Conservation (phyloP, 92 coral and sea anemone species). For the Zoanthus solanderi region DNA sequence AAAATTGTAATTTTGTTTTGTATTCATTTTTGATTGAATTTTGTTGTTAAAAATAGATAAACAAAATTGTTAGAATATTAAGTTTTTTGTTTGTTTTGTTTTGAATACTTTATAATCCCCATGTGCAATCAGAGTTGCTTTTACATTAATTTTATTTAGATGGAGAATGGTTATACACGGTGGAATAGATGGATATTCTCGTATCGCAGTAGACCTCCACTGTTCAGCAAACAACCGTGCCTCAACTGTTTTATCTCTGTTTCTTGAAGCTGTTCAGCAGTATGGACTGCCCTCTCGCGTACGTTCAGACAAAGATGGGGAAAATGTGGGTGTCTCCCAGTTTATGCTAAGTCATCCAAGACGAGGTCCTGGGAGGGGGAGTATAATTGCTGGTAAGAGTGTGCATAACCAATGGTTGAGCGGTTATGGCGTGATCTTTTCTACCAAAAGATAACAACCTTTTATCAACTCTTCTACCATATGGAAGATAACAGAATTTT, state of each 20-base stretch:
- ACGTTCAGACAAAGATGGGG: too few species aligned
- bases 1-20: background rate
- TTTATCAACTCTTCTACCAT: slow-evolving; percentile 17
- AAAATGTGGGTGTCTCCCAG: too few species aligned
- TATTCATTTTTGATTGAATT: background rate
- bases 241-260: too few species aligned
- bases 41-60: background rate
- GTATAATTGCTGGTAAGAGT: slow-evolving; percentile 8
- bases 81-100: background rate
- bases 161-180: too few species aligned
- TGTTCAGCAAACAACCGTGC: too few species aligned
- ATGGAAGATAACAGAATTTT: slow-evolving; percentile 27
- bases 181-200: too few species aligned
- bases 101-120: background rate
- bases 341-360: too few species aligned
- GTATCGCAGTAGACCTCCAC: too few species aligned
- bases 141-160: background rate
- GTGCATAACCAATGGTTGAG: background rate
- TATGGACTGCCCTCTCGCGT: too few species aligned
- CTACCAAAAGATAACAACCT: slow-evolving; percentile 29
- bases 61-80: background rate
- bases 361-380: too few species aligned
- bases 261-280: too few species aligned
- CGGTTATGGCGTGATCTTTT: slow-evolving; percentile 33
- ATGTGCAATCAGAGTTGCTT: background rate